Evolutionary conservation across 2,888 invertebrate genomes (phyloP).

Genomic region (Diarsia dahlii): DNA sequence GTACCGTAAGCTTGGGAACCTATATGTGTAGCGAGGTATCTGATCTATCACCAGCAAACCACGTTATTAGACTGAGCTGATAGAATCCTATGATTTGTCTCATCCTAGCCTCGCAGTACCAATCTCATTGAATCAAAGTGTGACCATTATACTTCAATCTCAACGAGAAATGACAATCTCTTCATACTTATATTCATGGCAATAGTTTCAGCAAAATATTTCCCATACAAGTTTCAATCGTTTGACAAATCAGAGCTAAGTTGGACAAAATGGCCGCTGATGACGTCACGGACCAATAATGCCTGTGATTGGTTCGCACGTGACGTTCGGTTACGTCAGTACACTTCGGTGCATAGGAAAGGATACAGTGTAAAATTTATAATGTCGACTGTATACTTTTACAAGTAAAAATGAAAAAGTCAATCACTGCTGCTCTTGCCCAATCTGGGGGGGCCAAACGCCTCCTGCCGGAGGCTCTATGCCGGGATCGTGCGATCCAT

Average conservation of each 20-base stretch:
- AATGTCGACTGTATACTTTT: too few relatives aligned
- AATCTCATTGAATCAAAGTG: constrained; percentile 34
- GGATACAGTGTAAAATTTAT: not conserved
- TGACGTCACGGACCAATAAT: constrained; percentile 84
- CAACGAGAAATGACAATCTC: constrained; percentile 54
- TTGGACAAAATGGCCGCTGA: constrained; percentile 71
- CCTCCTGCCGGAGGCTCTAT: too few relatives aligned
- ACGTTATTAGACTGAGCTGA: not conserved
- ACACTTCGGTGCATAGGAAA: constrained; percentile 66
- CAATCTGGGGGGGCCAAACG: too few relatives aligned
- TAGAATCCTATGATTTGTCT: constrained; percentile 21
- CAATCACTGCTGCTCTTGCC: not conserved
- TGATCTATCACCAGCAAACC: not conserved
- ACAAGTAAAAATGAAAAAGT: not conserved
- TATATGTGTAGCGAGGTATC: too few relatives aligned
- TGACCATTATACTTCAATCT: constrained; percentile 56
- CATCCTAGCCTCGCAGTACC: not conserved
- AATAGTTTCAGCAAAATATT: constrained; percentile 47
- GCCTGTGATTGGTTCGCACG: constrained; percentile 77
- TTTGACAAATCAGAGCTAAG: constrained; percentile 76
- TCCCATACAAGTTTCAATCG: constrained; percentile 63
- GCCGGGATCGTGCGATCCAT: too few relatives aligned
- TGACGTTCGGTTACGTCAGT: constrained; percentile 73
- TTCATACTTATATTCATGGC: constrained; percentile 36
- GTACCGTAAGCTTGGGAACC: constrained; percentile 2